Evolutionary conservation across 2,888 invertebrate species (phyloP), one percentile per base, ranked within the genome.

Genomic region (Tenthredo notha): DNA sequence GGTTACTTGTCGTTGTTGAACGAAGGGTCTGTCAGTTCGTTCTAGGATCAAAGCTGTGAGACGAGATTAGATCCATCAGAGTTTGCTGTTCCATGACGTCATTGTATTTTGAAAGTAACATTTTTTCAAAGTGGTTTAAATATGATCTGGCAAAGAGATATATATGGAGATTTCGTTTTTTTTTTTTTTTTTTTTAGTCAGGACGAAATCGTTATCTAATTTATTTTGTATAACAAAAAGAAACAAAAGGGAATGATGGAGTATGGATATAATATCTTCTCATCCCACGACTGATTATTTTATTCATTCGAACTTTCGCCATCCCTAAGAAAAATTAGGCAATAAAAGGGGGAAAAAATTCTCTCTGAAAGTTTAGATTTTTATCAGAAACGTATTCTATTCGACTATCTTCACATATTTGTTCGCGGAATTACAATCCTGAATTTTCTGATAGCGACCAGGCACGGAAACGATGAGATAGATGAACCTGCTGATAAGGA

Each of bases 351-450:
- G 15, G 54, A 74, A 25, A 43, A 74, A 21, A 29, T 43, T 43
- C n/a, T 21, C 15, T 21, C 74, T 1, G n/a, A 77, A 77, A 29
- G 18, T 18, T 5, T 21, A 80, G 80, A 80, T 80, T 80, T 61
- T 61, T 80, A 80, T 80, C 80, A 61, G 40, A n/a, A 61, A 21
- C 80, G 58, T 80, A 80, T 58, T 40, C 61, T 80, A 61, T 61
- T 61, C 80, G n/a, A 80, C 80, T 80, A 80, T 80, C 37, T 58
- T n/a, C 33, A 61, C 61, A 80, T 80, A 80, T 80, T 80, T 61
- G 80, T 80, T 80, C 80, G 37, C 21, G 21, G 25, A 80, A 80
- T 80, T 61, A 80, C 61, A 80, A 40, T 80, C 80, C 40, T 12
- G 61, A 58, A 61, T 80, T 80, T 80, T 80, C 80, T 61, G 80